Conservation (phyloP, 1,140 invertebrate species). For the Lordiphosa mommai region DNA sequence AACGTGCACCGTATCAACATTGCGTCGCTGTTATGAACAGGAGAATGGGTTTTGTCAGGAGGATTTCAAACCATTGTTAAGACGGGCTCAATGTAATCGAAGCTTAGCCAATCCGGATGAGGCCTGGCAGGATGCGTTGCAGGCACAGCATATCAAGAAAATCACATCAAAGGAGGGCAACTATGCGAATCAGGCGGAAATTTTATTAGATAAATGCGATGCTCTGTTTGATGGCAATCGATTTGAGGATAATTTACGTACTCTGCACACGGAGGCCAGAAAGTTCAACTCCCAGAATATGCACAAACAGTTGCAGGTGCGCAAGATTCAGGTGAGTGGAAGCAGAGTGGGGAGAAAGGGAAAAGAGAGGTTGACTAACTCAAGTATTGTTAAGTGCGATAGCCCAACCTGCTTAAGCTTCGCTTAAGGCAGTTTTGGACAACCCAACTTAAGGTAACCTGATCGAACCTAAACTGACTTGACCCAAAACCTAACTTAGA, state of each 20-base stretch:
- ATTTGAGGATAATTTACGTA: slow-evolving; percentile 30
- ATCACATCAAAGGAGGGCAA: not conserved
- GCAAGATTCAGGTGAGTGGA: slow-evolving; percentile 13
- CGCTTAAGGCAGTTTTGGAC: too few species aligned
- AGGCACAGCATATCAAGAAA: slow-evolving; percentile 14
- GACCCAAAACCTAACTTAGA: too few species aligned
- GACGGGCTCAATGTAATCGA: slow-evolving; percentile 6
- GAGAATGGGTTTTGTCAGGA: not conserved
- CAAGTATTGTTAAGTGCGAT: too few species aligned
- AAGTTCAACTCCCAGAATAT: not conserved
- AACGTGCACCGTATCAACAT: not conserved
- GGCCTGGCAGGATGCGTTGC: slow-evolving; percentile 14
- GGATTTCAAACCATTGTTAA: not conserved
- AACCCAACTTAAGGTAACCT: too few species aligned
- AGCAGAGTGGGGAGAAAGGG: too few species aligned
- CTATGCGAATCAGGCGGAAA: not conserved
- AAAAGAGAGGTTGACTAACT: too few species aligned
- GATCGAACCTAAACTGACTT: too few species aligned
- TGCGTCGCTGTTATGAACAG: not conserved
- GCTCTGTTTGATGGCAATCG: slow-evolving; percentile 31
- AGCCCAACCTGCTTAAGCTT: too few species aligned
- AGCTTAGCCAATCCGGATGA: slow-evolving; percentile 13
- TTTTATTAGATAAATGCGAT: slow-evolving; percentile 18
- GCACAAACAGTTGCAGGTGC: not conserved
- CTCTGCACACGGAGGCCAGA: slow-evolving; percentile 10